Conservation (phyloP, 2,888 invertebrate genomes). For the Aphodius sticticus region DNA sequence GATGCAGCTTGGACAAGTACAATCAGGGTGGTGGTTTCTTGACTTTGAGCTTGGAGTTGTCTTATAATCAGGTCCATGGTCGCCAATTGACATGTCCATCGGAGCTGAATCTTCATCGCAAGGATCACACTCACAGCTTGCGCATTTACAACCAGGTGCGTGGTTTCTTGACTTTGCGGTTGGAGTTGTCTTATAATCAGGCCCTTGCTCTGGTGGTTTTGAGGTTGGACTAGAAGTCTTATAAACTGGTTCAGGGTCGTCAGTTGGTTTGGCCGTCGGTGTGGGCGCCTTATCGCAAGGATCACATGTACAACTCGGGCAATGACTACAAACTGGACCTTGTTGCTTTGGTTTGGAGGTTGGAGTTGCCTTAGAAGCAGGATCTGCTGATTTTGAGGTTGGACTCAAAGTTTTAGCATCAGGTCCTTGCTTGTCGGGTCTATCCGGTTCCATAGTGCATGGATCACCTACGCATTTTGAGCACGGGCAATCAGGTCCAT, state of each 20-base stretch:
- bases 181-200: neutral
- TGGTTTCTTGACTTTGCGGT: neutral
- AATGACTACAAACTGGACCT: too few species aligned
- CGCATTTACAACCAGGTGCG: constrained; percentile 28
- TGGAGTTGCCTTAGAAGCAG: too few species aligned
- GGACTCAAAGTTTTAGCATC: too few species aligned
- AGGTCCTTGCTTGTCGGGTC: too few species aligned
- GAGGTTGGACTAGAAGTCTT: constrained; percentile 12
- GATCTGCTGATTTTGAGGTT: too few species aligned
- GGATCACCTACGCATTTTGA: constrained; percentile 13
- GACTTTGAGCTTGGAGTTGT: neutral
- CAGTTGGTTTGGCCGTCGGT: too few species aligned
- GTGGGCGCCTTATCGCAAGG: constrained; percentile 18
- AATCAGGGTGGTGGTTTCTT: constrained; percentile 5
- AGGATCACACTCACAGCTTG: constrained; percentile 33
- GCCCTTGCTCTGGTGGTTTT: neutral
- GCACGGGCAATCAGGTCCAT: constrained; percentile 25
- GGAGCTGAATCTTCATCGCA: constrained; percentile 14
- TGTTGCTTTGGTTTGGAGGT: too few species aligned
- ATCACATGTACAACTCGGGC: too few species aligned
- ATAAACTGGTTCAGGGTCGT: neutral
- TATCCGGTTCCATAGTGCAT: constrained; percentile 16
- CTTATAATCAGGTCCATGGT: neutral
- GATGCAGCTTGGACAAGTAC: constrained; percentile 28
- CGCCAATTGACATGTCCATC: neutral